phyloP scores from a whole-genome alignment of 2,797 vertebrate genomes.

The Eospalax fontanierii region DNA sequence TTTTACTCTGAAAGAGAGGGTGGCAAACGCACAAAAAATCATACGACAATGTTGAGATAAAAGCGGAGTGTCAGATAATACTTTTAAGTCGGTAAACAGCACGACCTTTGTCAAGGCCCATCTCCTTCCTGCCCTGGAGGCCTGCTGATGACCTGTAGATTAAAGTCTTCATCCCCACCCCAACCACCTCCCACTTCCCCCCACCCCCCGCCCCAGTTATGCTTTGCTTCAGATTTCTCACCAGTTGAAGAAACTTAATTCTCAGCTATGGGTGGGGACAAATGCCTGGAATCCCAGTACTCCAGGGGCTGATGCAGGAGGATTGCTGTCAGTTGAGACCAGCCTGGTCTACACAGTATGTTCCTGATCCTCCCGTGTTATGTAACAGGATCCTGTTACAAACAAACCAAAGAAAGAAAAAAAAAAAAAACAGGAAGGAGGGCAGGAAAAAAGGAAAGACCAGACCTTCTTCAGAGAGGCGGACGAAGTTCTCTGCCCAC shows the following conservation, averaged over 20 bases:
- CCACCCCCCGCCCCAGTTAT: no score
- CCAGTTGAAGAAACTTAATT: background rate
- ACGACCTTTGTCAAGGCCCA: background rate
- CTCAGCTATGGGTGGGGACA: background rate
- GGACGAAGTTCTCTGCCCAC: background rate
- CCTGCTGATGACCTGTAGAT: background rate
- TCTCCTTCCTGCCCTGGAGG: background rate
- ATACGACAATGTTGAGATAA: background rate
- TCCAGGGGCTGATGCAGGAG: background rate
- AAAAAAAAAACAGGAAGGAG: background rate
- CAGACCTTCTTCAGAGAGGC: background rate
- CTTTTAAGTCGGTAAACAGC: background rate
- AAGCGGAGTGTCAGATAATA: background rate
- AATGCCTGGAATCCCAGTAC: background rate
- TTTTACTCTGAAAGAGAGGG: background rate
- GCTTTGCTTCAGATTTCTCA: background rate
- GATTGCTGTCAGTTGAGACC: background rate
- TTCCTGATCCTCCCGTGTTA: background rate
- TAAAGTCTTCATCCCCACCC: background rate
- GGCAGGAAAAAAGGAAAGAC: background rate
- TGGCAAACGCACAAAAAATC: conserved; percentile 25
- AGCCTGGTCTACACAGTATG: background rate
- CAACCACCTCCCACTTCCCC: no score
- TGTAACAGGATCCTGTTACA: no score
- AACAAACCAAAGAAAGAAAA: background rate